These are phyloP conservation scores for Podargus strigoides DNA, from an alignment of 2,797 vertebrate species.

Conservation along the genomic window DNA sequence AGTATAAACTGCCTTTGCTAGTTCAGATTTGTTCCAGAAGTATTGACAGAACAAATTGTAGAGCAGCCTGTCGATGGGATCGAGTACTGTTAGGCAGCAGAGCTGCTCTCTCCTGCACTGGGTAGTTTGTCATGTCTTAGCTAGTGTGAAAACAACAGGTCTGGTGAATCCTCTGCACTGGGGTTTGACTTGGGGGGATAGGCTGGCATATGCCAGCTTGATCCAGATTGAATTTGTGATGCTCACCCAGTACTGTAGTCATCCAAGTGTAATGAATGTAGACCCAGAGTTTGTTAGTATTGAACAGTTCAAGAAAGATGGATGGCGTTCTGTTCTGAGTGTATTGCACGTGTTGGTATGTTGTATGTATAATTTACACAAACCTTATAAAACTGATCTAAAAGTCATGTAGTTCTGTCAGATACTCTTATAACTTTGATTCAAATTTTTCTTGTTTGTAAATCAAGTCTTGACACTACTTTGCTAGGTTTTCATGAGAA, in stretches of 20 bases:
- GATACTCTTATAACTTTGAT: neutral
- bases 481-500: too few relatives aligned
- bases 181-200: neutral
- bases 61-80: neutral
- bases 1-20: neutral
- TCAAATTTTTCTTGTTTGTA: neutral
- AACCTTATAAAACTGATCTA: neutral
- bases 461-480: neutral
- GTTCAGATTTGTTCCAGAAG: neutral
- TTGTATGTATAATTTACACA: neutral
- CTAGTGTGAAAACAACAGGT: neutral
- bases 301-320: neutral
- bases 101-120: neutral
- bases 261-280: neutral
- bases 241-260: neutral
- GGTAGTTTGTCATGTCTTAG: neutral
- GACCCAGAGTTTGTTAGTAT: neutral
- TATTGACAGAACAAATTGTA: neutral
- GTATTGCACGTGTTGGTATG: neutral
- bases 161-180: fast-evolving
- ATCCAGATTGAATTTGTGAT: neutral
- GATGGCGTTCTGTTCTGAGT: neutral
- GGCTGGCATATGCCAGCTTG: neutral
- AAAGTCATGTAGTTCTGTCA: neutral
- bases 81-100: neutral